Evolutionary conservation across 2,888 invertebrate genomes (phyloP).

Genomic region (Synanthedon vespiformis): DNA sequence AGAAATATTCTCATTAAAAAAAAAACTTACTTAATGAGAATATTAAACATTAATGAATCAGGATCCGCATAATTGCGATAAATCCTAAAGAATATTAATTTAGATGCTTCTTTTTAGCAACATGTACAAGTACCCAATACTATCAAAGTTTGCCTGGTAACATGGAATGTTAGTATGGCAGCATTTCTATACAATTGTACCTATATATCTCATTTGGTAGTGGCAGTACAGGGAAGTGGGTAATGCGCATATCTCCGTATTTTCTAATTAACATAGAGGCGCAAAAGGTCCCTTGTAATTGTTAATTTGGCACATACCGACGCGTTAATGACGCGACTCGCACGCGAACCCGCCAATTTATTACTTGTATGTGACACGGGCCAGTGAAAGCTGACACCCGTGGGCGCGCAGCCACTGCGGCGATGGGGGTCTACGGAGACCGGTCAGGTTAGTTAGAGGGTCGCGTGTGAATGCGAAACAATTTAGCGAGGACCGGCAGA

Average conservation of each 20-base stretch:
- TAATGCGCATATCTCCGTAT: slow-evolving; percentile 28
- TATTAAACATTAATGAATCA: too few species aligned
- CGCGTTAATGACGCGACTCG: slow-evolving; percentile 56
- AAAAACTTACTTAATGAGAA: too few species aligned
- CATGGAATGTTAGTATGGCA: too few species aligned
- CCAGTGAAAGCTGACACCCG: slow-evolving; percentile 22
- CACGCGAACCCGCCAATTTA: slow-evolving; percentile 32
- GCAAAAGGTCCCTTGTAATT: slow-evolving; percentile 50
- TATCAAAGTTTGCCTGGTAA: too few species aligned
- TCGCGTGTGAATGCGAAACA: not conserved
- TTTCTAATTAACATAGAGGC: slow-evolving; percentile 60
- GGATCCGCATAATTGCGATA: too few species aligned
- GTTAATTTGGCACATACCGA: slow-evolving; percentile 56
- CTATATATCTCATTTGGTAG: too few species aligned
- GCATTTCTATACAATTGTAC: too few species aligned
- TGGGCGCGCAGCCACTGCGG: not conserved
- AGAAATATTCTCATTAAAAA: too few species aligned
- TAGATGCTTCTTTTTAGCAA: too few species aligned
- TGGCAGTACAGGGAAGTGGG: slow-evolving; percentile 10
- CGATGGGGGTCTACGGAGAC: slow-evolving; percentile 11
- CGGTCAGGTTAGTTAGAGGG: slow-evolving; percentile 32
- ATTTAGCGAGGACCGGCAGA: slow-evolving; percentile 10
- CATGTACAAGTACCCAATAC: too few species aligned
- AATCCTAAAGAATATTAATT: too few species aligned
- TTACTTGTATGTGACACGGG: slow-evolving; percentile 47